Conservation (phyloP, 2,113 vertebrate species). For the Cyanoliseus patagonus region DNA sequence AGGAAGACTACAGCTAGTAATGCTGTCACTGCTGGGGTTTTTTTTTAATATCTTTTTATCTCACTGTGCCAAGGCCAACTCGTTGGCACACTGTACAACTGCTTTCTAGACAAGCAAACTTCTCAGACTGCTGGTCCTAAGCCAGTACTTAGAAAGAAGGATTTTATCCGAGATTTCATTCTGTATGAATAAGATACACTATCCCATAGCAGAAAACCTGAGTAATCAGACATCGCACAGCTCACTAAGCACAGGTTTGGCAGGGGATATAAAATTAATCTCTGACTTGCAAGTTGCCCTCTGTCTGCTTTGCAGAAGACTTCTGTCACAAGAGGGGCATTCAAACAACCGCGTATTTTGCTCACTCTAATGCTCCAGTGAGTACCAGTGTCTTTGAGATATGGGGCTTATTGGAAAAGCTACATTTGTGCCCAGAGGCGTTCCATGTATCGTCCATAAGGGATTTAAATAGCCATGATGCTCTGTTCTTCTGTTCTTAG, state of each 20-base stretch:
- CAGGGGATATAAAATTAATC: neutral
- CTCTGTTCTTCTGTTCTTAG: neutral
- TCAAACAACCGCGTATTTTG: neutral
- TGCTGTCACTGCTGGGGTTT: neutral
- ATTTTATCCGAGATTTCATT: conserved; percentile 24
- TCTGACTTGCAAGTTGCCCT: neutral
- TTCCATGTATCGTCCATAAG: neutral
- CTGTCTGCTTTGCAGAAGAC: neutral
- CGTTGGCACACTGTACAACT: neutral
- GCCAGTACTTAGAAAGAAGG: conserved; percentile 24
- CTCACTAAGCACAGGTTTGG: neutral
- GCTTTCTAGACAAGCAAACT: conserved; percentile 21
- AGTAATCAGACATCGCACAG: neutral
- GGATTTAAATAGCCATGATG: neutral
- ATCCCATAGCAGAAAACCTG: neutral
- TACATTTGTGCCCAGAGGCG: neutral
- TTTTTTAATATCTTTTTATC: conserved; percentile 10
- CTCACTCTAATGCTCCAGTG: neutral
- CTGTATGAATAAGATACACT: neutral
- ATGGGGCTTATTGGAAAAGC: neutral
- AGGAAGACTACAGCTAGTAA: neutral
- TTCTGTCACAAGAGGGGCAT: neutral
- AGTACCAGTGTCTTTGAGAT: neutral
- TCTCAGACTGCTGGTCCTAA: conserved; percentile 27
- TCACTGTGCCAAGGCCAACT: conserved; percentile 1